Conservation (phyloP, 2,113 vertebrate genomes). For the Genyomyrus donnyi region DNA sequence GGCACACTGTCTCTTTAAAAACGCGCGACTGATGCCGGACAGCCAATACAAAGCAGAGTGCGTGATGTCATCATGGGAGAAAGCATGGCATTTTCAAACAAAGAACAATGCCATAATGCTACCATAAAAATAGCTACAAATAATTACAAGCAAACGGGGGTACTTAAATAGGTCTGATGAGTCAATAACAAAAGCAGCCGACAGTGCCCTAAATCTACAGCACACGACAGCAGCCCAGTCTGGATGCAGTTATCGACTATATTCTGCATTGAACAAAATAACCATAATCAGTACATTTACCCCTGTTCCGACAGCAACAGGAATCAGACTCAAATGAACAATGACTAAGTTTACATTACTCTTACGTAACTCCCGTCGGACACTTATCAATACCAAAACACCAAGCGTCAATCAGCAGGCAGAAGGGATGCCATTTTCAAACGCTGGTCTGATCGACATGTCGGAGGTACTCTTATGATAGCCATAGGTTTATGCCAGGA, state of each 20-base stretch:
- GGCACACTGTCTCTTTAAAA: conserved; percentile 63
- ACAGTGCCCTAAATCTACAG: not conserved
- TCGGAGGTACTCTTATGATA: not conserved
- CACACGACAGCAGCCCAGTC: not conserved
- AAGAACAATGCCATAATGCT: conserved; percentile 80
- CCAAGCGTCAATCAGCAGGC: not conserved
- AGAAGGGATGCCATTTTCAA: not conserved
- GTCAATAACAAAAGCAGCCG: not conserved
- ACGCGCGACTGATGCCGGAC: conserved; percentile 39
- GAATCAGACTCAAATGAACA: not conserved
- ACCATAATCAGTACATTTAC: not conserved
- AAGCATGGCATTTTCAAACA: conserved; percentile 90
- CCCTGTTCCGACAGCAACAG: no score
- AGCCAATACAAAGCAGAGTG: conserved; percentile 72
- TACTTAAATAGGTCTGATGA: conserved; percentile 19
- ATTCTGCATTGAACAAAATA: not conserved
- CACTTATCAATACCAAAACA: not conserved
- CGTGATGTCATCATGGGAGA: conserved; percentile 85
- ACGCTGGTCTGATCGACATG: not conserved
- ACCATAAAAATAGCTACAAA: conserved; percentile 27
- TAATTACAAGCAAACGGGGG: not conserved
- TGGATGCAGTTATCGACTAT: not conserved
- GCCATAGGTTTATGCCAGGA: not conserved
- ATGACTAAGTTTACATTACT: not conserved
- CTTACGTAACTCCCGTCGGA: not conserved